These are phyloP conservation scores for Cuniculus paca DNA, from an alignment of 2,797 vertebrate species.

Conservation along the genomic window DNA sequence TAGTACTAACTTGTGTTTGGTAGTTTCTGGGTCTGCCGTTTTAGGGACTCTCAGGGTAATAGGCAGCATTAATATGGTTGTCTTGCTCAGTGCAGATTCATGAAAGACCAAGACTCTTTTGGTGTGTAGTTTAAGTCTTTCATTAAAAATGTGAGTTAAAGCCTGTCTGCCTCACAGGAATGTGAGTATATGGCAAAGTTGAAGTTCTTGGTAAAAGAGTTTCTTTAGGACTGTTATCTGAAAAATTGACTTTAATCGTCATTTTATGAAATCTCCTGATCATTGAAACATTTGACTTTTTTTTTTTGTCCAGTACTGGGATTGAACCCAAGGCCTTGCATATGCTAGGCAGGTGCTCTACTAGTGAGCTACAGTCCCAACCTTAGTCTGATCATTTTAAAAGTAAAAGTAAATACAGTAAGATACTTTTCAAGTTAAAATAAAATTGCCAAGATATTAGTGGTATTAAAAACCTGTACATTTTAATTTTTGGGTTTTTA, in stretches of 20 bases:
- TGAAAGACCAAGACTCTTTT: background rate
- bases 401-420: conserved; percentile 82
- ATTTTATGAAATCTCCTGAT: conserved; percentile 23
- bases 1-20: background rate
- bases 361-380: background rate
- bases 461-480: conserved; percentile 79
- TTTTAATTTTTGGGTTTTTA: conserved; percentile 77
- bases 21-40: background rate
- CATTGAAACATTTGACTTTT: background rate
- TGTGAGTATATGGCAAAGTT: background rate
- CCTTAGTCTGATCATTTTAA: background rate
- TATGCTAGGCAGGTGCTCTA: background rate
- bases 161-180: background rate
- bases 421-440: conserved; percentile 43
- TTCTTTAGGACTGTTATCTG: background rate
- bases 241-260: conserved; percentile 10
- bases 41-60: background rate
- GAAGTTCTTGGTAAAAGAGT: conserved; percentile 40
- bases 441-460: conserved; percentile 14
- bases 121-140: background rate
- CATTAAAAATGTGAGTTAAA: background rate
- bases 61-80: background rate
- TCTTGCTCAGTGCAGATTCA: background rate
- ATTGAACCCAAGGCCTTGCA: background rate
- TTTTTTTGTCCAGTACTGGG: background rate